A percentile compares a stretch with the other conserved stretches of the same genome.
Conservation (phyloP, 1,140 invertebrate species). For the Yoshiicerus persimilis region DNA sequence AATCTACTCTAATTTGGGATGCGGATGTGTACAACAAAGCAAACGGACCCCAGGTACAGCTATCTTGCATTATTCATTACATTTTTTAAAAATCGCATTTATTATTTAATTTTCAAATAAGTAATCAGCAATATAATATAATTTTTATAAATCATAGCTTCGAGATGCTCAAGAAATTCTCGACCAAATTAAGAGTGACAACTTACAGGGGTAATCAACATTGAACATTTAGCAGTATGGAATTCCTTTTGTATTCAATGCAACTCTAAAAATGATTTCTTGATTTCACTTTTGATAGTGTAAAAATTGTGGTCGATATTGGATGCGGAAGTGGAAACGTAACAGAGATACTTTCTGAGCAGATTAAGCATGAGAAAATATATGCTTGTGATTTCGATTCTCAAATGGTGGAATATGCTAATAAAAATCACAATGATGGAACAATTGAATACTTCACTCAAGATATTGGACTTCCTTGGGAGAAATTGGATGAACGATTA, state of each 20-base stretch:
- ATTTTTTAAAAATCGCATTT: no score
- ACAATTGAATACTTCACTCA: neutral
- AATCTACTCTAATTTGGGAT: no score
- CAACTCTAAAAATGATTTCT: no score
- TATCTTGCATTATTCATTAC: no score
- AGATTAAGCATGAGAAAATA: neutral
- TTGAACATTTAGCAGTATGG: no score
- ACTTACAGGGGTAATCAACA: neutral
- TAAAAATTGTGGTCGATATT: neutral
- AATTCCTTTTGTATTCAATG: no score
- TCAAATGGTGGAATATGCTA: slow-evolving; percentile 7
- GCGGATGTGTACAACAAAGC: no score
- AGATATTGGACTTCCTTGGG: slow-evolving; percentile 24
- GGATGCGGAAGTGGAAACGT: slow-evolving; percentile 24
- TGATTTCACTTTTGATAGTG: neutral
- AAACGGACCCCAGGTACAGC: no score
- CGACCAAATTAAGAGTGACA: neutral
- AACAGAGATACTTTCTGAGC: neutral
- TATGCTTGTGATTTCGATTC: neutral
- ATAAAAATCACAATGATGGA: neutral
- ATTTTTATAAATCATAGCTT: neutral
- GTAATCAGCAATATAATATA: no score
- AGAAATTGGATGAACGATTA: neutral
- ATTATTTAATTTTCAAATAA: no score
- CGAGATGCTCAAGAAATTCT: neutral